Conservation (phyloP, 2,113 vertebrate species). For the Laterallus jamaicensis region DNA sequence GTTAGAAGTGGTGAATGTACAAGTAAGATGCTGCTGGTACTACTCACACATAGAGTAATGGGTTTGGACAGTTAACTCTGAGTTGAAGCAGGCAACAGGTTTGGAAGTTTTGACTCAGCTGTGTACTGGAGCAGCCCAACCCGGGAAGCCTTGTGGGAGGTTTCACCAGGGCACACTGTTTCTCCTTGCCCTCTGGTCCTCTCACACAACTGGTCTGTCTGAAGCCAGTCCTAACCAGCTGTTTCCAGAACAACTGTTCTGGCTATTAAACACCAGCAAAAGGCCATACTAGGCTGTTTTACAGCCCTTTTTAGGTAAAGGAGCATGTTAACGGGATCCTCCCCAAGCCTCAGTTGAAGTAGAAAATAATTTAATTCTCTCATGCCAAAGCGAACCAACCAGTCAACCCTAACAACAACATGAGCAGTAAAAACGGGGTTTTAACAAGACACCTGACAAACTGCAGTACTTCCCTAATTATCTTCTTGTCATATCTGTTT, state of each 20-base stretch:
- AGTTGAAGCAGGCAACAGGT: background rate
- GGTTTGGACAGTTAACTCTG: background rate
- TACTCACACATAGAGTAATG: background rate
- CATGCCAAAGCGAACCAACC: background rate
- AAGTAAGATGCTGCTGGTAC: background rate
- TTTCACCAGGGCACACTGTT: background rate
- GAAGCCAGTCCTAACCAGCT: background rate
- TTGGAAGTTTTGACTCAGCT: background rate
- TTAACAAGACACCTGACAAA: conserved; percentile 61
- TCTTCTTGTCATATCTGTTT: conserved; percentile 53
- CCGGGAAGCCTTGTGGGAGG: background rate
- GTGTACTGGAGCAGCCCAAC: background rate
- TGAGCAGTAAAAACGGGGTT: background rate
- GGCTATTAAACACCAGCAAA: background rate
- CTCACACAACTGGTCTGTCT: background rate
- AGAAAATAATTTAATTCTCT: conserved; percentile 53
- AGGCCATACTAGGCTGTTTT: background rate
- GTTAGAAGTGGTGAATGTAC: background rate
- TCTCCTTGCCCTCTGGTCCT: background rate
- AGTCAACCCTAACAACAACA: conserved; percentile 21
- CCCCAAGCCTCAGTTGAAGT: background rate
- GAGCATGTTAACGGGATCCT: conserved; percentile 26
- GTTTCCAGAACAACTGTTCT: background rate
- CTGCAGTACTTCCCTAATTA: conserved; percentile 49
- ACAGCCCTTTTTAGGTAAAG: conserved; percentile 17